Evolutionary conservation across 2,888 invertebrate species (phyloP).

Genomic region (Lasioglossum malachurum): DNA sequence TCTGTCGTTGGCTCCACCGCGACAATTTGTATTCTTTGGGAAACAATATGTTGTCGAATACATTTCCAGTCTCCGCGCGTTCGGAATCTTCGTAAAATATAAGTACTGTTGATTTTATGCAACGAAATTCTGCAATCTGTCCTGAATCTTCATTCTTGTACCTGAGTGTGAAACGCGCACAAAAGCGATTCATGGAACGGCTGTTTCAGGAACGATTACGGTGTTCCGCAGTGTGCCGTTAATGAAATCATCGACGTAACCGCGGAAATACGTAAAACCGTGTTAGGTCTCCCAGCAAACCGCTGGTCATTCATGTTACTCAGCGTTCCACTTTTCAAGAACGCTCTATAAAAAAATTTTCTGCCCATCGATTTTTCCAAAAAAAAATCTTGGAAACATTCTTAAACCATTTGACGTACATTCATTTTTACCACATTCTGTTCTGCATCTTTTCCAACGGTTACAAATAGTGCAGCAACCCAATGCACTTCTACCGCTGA

Average conservation of each 20-base stretch:
- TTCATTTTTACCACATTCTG: not conserved
- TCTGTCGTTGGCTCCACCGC: not conserved
- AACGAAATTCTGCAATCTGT: not conserved
- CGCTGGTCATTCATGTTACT: not conserved
- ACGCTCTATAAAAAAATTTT: not conserved
- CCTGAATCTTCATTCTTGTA: not conserved
- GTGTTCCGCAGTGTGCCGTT: conserved; percentile 51
- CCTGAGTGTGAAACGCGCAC: conserved; percentile 10
- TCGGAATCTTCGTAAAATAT: not conserved
- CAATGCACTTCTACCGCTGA: not conserved
- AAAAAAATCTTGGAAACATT: not conserved
- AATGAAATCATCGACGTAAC: conserved; percentile 27
- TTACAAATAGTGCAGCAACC: not conserved
- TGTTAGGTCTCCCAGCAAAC: not conserved
- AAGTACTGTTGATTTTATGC: not conserved
- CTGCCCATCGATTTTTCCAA: not conserved
- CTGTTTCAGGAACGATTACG: conserved; percentile 41
- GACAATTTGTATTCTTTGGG: not conserved
- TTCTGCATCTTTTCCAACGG: not conserved
- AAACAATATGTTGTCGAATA: not conserved
- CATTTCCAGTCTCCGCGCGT: not conserved
- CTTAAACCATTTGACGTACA: not conserved
- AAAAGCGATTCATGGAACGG: conserved; percentile 46
- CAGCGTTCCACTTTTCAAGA: not conserved
- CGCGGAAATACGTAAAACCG: conserved; percentile 10